A percentile compares a stretch with the other conserved stretches of the same genome.
These are phyloP conservation scores for Cinara cedri DNA, from an alignment of 2,888 invertebrate species.

Conservation along the genomic window DNA sequence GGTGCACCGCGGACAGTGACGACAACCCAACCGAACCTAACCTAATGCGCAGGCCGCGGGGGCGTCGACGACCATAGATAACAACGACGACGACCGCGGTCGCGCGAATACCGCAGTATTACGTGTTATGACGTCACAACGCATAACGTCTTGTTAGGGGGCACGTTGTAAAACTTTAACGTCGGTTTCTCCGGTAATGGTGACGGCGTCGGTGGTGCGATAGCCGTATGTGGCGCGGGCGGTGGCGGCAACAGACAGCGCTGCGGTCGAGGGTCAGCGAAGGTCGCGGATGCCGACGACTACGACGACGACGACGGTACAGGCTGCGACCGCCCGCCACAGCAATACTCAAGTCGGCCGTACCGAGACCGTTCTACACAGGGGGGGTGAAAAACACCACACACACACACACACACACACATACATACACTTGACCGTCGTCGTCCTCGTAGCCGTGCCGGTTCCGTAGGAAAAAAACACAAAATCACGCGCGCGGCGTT, in stretches of 20 bases:
- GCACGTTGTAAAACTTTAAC: background rate
- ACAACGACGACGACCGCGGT: too few species aligned
- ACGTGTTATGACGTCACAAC: background rate
- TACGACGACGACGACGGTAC: background rate
- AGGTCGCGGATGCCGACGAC: conserved; percentile 31
- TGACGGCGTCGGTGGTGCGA: background rate
- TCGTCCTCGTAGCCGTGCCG: background rate
- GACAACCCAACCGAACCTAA: too few species aligned
- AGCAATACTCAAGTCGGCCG: too few species aligned
- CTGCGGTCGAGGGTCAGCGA: conserved; percentile 53
- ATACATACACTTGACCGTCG: background rate
- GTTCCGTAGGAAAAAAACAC: background rate
- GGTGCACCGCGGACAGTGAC: too few species aligned
- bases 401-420: background rate
- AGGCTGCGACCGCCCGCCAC: background rate
- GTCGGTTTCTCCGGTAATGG: background rate
- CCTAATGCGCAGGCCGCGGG: background rate
- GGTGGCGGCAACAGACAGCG: conserved; percentile 18
- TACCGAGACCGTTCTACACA: background rate
- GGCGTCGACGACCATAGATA: too few species aligned
- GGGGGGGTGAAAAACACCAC: conserved; percentile 8
- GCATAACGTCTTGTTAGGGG: background rate
- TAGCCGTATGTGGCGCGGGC: background rate
- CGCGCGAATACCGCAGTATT: too few species aligned
- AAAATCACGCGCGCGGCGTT: background rate